phyloP scores from a whole-genome alignment of 2,888 invertebrate species.

The Epistrophella euchroma region DNA sequence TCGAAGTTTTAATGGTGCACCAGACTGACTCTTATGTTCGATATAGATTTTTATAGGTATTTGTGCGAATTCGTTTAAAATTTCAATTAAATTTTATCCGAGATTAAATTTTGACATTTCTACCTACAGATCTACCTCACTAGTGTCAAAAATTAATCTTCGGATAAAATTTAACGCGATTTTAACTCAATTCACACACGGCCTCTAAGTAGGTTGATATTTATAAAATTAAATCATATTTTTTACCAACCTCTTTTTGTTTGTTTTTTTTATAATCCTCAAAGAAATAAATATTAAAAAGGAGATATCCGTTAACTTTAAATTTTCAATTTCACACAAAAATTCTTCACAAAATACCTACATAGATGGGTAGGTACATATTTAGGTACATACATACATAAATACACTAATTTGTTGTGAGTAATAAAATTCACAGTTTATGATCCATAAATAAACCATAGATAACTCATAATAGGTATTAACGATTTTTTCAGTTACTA shows the following conservation, averaged over 20 bases:
- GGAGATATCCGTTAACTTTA: constrained; percentile 3
- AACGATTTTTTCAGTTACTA: constrained; percentile 39
- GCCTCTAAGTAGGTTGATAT: no score
- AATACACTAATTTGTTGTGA: constrained; percentile 18
- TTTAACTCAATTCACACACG: no score
- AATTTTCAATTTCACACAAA: constrained; percentile 18
- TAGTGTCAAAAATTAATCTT: no score
- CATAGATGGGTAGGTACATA: not conserved
- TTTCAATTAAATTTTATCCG: no score
- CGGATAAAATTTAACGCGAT: no score
- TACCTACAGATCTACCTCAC: no score
- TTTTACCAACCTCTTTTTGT: constrained; percentile 52
- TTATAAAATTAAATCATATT: not conserved
- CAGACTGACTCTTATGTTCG: constrained; percentile 40
- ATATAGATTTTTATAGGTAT: not conserved
- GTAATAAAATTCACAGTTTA: constrained; percentile 67
- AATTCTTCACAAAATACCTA: constrained; percentile 31
- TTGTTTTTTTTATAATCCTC: constrained; percentile 44
- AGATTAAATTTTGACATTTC: no score
- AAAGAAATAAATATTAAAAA: constrained; percentile 37
- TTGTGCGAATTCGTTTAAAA: no score
- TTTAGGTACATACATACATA: not conserved
- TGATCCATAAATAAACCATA: constrained; percentile 69
- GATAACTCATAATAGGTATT: constrained; percentile 56
- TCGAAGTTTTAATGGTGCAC: constrained; percentile 6